These are phyloP conservation scores for Potamarius usumacintae DNA, from an alignment of 2,113 vertebrate genomes.

Conservation along the genomic window DNA sequence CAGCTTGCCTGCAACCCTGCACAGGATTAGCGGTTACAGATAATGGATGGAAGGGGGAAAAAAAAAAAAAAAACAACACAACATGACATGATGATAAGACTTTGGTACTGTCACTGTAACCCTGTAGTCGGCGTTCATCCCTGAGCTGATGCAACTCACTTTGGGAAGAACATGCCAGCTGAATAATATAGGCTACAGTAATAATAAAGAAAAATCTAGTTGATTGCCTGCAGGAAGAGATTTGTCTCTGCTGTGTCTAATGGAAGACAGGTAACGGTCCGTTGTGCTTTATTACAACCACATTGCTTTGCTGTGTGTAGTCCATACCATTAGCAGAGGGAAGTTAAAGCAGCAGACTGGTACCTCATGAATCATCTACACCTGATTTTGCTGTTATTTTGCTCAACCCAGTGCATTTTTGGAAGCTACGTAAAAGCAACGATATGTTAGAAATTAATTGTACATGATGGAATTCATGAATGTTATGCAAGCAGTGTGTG, in stretches of 20 bases:
- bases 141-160: not conserved
- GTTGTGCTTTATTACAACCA: constrained; percentile 48
- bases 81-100: not conserved
- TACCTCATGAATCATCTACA: constrained; percentile 43
- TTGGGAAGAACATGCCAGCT: constrained; percentile 1
- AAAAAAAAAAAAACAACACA: too few relatives aligned
- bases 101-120: not conserved
- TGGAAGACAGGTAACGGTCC: constrained; percentile 45
- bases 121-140: not conserved
- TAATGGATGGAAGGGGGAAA: too few relatives aligned
- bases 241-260: constrained; percentile 45
- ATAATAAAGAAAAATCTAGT: constrained; percentile 21
- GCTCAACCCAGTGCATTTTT: constrained; percentile 7
- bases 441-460: not conserved
- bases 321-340: constrained; percentile 27
- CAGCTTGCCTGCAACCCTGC: too few relatives aligned
- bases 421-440: constrained; percentile 15
- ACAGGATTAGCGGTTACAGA: too few relatives aligned
- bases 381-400: constrained; percentile 28
- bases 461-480: not conserved
- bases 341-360: constrained; percentile 36
- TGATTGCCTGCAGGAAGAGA: constrained; percentile 45
- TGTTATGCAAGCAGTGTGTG: not conserved
- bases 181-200: not conserved
- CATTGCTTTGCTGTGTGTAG: constrained; percentile 33